Percentiles rank a stretch among this genome's conserved stretches.
phyloP scores from a whole-genome alignment of 2,888 invertebrate genomes.

The Brachycybe producta region DNA sequence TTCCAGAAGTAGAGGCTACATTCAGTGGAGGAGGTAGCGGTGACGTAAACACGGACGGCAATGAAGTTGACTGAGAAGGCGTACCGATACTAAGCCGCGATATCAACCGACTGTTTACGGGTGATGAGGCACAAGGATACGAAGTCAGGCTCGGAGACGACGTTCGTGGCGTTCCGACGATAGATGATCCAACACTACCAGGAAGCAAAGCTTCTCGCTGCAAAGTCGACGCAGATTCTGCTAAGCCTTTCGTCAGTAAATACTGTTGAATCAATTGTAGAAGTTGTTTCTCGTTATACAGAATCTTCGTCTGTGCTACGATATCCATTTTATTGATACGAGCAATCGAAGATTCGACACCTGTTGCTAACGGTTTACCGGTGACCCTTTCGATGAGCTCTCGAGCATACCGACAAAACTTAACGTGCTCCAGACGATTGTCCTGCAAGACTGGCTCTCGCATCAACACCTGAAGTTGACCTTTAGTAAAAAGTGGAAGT shows the following conservation, averaged over 20 bases:
- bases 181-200: too few species aligned
- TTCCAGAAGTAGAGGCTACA: too few species aligned
- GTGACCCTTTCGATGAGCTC: constrained; percentile 80
- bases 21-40: too few species aligned
- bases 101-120: too few species aligned
- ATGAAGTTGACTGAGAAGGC: too few species aligned
- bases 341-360: constrained; percentile 63
- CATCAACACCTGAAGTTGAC: constrained; percentile 85
- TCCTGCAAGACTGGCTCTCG: constrained; percentile 94
- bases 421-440: constrained; percentile 84
- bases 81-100: too few species aligned
- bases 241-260: constrained; percentile 58
- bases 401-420: constrained; percentile 86
- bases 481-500: constrained; percentile 81
- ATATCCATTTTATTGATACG: constrained; percentile 86
- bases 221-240: constrained; percentile 56
- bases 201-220: constrained; percentile 55
- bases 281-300: constrained; percentile 85
- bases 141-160: too few species aligned
- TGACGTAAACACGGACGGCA: too few species aligned
- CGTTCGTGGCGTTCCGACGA: constrained; percentile 27
- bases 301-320: constrained; percentile 89
- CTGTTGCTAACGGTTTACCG: constrained; percentile 61
- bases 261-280: constrained; percentile 84
- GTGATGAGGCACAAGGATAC: too few species aligned